Percentiles rank a stretch among this genome's conserved stretches.
Conservation (phyloP, 2,113 vertebrate genomes). For the Corythaeola cristata region DNA sequence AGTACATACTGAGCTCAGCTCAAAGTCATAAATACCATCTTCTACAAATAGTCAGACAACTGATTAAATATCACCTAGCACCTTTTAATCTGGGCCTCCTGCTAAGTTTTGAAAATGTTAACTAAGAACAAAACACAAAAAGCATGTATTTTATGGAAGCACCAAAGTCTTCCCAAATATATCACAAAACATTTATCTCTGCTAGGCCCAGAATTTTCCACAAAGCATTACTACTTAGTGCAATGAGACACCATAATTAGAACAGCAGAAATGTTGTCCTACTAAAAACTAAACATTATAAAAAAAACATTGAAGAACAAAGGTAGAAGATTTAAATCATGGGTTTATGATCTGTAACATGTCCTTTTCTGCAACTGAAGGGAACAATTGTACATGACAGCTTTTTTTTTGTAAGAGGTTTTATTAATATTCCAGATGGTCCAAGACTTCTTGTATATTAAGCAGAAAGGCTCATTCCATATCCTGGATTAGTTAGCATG, state of each 20-base stretch:
- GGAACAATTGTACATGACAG: neutral
- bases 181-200: neutral
- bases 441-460: neutral
- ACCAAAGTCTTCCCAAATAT: neutral
- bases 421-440: conserved; percentile 33
- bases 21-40: neutral
- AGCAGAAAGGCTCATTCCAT: neutral
- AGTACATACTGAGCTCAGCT: neutral
- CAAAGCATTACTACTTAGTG: neutral
- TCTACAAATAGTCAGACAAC: neutral
- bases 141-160: neutral
- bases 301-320: neutral
- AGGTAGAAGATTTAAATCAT: neutral
- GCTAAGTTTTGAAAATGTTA: neutral
- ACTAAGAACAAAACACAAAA: neutral
- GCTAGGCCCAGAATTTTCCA: neutral
- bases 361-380: neutral
- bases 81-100: neutral
- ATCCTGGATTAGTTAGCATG: conserved; percentile 3
- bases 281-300: neutral
- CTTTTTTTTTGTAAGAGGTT: neutral
- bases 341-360: neutral
- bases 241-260: neutral
- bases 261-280: neutral
- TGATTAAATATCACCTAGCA: neutral